Conservation (phyloP, 2,888 invertebrate species). For the Stenichneumon culpator region DNA sequence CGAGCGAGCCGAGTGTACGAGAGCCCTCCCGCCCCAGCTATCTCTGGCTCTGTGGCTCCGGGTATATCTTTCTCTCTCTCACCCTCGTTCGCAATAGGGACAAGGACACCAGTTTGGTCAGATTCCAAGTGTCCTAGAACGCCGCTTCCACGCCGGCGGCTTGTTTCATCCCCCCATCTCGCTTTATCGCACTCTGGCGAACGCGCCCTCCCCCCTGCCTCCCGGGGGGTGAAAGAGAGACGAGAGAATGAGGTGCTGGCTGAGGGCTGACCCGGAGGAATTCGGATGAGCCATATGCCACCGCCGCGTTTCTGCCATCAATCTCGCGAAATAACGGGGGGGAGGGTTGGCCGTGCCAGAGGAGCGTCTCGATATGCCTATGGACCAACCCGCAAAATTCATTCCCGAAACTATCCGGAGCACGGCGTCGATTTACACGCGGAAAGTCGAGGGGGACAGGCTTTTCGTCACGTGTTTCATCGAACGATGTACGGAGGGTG, state of each 20-base stretch:
- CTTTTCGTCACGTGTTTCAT: slow-evolving; percentile 46
- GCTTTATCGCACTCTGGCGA: slow-evolving; percentile 15
- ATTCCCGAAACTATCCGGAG: not conserved
- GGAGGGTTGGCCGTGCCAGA: slow-evolving; percentile 5
- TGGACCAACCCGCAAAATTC: slow-evolving; percentile 31
- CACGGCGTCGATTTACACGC: slow-evolving; percentile 23
- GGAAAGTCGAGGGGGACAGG: not conserved
- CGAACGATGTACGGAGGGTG: slow-evolving; percentile 23
- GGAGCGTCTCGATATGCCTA: slow-evolving; percentile 1
- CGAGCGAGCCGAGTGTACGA: slow-evolving; percentile 15
- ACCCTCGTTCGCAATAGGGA: slow-evolving; percentile 61
- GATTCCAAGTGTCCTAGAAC: slow-evolving; percentile 68
- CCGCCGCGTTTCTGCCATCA: slow-evolving; percentile 46
- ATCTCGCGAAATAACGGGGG: slow-evolving; percentile 48
- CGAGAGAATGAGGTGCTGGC: slow-evolving; percentile 8
- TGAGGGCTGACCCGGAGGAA: slow-evolving; percentile 60
- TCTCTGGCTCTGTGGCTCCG: not conserved
- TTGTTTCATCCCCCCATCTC: slow-evolving; percentile 40
- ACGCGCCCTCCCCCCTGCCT: not conserved
- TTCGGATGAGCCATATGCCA: slow-evolving; percentile 62
- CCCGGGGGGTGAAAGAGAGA: slow-evolving; percentile 14
- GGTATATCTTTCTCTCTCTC: slow-evolving; percentile 21
- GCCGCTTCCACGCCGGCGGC: slow-evolving; percentile 57
- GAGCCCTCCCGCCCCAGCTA: not conserved
- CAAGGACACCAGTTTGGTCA: slow-evolving; percentile 70